These are phyloP conservation scores for Euwallacea similis DNA, from an alignment of 1,140 invertebrate species.

Conservation along the genomic window DNA sequence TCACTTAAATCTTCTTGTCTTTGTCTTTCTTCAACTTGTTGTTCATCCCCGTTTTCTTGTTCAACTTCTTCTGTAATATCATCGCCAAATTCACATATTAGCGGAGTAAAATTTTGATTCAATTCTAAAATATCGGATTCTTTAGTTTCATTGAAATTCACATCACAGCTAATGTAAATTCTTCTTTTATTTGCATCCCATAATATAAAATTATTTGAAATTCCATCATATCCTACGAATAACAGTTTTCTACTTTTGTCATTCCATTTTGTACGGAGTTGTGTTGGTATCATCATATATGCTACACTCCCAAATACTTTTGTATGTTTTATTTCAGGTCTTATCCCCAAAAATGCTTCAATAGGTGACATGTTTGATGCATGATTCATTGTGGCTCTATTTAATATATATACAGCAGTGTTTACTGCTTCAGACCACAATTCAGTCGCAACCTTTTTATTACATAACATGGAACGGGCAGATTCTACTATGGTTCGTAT, in stretches of 20 bases:
- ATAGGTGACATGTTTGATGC: not conserved
- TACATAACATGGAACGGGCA: slow-evolving; percentile 49
- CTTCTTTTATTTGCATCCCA: slow-evolving; percentile 41
- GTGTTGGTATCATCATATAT: slow-evolving; percentile 50
- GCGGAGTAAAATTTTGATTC: slow-evolving; percentile 9
- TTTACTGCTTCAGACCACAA: slow-evolving; percentile 54
- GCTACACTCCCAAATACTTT: slow-evolving; percentile 53
- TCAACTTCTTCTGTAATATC: slow-evolving; percentile 38
- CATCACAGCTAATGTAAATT: slow-evolving; percentile 44
- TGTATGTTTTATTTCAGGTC: slow-evolving; percentile 54
- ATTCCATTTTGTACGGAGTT: slow-evolving; percentile 52
- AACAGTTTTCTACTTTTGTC: slow-evolving; percentile 46
- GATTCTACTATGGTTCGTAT: slow-evolving; percentile 51
- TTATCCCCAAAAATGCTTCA: slow-evolving; percentile 45
- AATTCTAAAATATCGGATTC: slow-evolving; percentile 3
- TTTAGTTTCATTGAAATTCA: slow-evolving; percentile 42
- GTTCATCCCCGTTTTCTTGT: slow-evolving; percentile 40
- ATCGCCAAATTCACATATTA: slow-evolving; percentile 7
- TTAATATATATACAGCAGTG: slow-evolving; percentile 54
- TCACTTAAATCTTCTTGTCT: not conserved
- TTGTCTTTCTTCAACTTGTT: slow-evolving; percentile 38
- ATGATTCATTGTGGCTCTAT: slow-evolving; percentile 39
- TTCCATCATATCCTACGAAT: slow-evolving; percentile 51
- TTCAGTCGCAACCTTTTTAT: slow-evolving; percentile 42
- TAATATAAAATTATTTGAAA: slow-evolving; percentile 27